Conservation (phyloP, 2,797 vertebrate genomes). For the Lagodon rhomboides region DNA sequence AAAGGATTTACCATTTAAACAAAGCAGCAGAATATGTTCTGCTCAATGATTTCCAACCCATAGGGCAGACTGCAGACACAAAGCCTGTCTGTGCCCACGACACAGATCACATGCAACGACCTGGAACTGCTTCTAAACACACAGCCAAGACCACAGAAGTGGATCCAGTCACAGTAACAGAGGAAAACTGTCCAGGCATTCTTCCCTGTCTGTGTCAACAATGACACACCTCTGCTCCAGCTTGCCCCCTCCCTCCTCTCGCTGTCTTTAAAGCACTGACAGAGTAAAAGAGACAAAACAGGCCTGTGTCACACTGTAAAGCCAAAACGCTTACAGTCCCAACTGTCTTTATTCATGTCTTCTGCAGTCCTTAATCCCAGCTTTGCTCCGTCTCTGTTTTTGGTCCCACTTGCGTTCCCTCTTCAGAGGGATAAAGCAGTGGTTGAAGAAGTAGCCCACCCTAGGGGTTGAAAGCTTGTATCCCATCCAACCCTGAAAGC, state of each 20-base stretch:
- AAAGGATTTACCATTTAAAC: slow-evolving; percentile 51
- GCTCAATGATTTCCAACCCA: slow-evolving; percentile 65
- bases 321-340: slow-evolving; percentile 57
- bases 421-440: slow-evolving; percentile 81
- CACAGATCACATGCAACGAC: slow-evolving; percentile 75
- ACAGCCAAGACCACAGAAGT: slow-evolving; percentile 75
- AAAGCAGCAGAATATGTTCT: slow-evolving; percentile 65
- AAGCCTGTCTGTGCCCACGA: slow-evolving; percentile 62
- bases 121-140: slow-evolving; percentile 76
- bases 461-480: slow-evolving; percentile 86
- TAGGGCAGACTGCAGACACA: slow-evolving; percentile 72
- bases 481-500: slow-evolving; percentile 85
- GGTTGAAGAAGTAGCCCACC: slow-evolving; percentile 87
- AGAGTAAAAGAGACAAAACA: slow-evolving; percentile 66
- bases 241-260: slow-evolving; percentile 47
- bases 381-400: slow-evolving; percentile 56
- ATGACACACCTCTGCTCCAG: slow-evolving; percentile 76
- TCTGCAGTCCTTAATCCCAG: slow-evolving; percentile 69
- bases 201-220: slow-evolving; percentile 80
- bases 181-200: slow-evolving; percentile 77
- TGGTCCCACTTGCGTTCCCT: slow-evolving; percentile 61
- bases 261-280: slow-evolving; percentile 53
- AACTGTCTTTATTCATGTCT: slow-evolving; percentile 69
- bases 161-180: slow-evolving; percentile 74
- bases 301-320: slow-evolving; percentile 54